These are phyloP conservation scores for Mamestra brassicae DNA, from an alignment of 2,888 invertebrate species.

Conservation along the genomic window DNA sequence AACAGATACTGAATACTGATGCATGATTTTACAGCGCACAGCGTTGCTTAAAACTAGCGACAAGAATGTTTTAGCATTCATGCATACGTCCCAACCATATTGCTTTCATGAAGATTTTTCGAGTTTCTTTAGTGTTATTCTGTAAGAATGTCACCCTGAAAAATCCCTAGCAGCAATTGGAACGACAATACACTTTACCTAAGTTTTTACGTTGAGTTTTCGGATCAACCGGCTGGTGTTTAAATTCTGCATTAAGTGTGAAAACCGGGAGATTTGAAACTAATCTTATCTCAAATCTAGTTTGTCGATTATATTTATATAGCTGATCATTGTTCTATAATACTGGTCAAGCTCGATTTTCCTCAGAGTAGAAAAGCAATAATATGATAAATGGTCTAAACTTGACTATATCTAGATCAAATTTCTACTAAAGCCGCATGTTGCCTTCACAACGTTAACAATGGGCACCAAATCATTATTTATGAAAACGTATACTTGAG, in stretches of 20 bases:
- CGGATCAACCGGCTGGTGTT: background rate
- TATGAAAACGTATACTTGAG: background rate
- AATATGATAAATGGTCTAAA: background rate
- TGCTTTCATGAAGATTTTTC: background rate
- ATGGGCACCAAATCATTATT: background rate
- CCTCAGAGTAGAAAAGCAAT: background rate
- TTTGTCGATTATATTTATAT: background rate
- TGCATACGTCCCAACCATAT: background rate
- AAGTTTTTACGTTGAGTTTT: too few species aligned
- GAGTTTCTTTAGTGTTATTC: too few species aligned
- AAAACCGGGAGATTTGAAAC: background rate
- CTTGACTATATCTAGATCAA: too few species aligned
- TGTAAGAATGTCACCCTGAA: too few species aligned
- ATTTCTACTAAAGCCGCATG: too few species aligned
- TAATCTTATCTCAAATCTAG: background rate
- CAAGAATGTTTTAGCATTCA: constrained; percentile 3
- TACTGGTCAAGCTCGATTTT: background rate
- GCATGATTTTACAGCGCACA: constrained; percentile 10
- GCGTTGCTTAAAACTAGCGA: background rate
- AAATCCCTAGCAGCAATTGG: too few species aligned
- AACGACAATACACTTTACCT: too few species aligned
- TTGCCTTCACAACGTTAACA: background rate
- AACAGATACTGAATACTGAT: constrained; percentile 5
- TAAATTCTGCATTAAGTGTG: background rate
- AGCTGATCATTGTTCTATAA: background rate